Evolutionary conservation across 2,113 vertebrate genomes (phyloP), one percentile per base, ranked within the genome.

Genomic region (Drymodes brunneopygia): DNA sequence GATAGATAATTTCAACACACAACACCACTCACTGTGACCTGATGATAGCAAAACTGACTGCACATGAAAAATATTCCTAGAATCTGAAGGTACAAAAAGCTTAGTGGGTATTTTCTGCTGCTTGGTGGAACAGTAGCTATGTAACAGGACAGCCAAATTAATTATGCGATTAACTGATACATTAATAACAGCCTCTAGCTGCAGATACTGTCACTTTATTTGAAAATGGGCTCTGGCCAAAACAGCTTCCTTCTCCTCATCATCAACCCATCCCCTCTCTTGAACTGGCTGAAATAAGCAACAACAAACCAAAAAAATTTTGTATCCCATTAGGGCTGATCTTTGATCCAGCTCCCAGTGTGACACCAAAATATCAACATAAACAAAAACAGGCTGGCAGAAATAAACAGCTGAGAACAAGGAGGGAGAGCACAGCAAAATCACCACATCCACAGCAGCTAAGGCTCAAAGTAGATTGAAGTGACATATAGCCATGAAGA

Each of bases 211-310:
- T 45, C 36, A 61, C 50, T 72, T 92, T 61, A 88, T 73, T 88
- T 74, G 42, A 82, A 92, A 93, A 90, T 1, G 18, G 10, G 25
- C 45, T 94, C 29, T 38, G 45, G 79, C 29, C 66, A 83, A 86
- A 94, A 93, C 54, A 93, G 48, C 54, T 90, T 78, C 31, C 7
- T 2, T 42, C 28, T 92, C 17, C 9, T 93, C 10, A 0, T 65
- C 70, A 90, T 33, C 62, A 86, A 72, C 25, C 9, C 16, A 6
- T 57, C 12, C 10, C 15, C 33, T 80, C 31, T 65, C 50, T 65
- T 29, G 31, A 45, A 94, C 72, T 31, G 93, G 61, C 48, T 85
- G 88, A 90, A 92, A 82, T 10, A 75, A 88, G 50, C n/a, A 91
- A 48, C 40, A 89, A 73, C 62, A 61, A 91, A 95, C 12, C 48